These are phyloP conservation scores for Bubo bubo DNA, from an alignment of 2,113 vertebrate genomes.

Conservation along the genomic window DNA sequence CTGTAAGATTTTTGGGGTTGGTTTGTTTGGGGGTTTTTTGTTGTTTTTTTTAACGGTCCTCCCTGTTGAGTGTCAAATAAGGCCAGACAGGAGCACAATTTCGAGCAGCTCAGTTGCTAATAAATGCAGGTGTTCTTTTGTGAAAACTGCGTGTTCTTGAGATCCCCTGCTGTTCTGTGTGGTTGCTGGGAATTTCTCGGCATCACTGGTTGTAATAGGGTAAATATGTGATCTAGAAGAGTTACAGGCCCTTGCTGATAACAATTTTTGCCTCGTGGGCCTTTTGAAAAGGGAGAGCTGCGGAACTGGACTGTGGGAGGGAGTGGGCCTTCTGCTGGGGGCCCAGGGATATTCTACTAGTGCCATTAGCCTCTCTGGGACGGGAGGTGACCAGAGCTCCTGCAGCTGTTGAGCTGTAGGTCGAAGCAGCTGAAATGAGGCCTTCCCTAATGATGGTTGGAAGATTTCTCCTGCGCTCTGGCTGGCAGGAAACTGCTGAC, in stretches of 20 bases:
- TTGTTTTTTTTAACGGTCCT: not conserved
- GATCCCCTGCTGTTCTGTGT: not conserved
- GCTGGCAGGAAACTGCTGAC: not conserved
- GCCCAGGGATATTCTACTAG: not conserved
- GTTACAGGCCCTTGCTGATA: not conserved
- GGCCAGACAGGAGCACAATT: not conserved
- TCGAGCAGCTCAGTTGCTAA: not conserved
- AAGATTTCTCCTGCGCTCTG: not conserved
- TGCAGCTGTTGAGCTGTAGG: not conserved
- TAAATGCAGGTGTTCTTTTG: not conserved
- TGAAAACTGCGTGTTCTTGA: not conserved
- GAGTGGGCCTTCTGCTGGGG: not conserved
- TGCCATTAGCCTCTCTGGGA: not conserved
- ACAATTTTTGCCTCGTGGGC: rapidly evolving
- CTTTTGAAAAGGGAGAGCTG: not conserved
- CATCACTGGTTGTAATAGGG: not conserved
- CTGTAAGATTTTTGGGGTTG: not conserved
- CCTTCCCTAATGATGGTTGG: not conserved
- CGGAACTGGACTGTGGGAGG: not conserved
- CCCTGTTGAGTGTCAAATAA: not conserved
- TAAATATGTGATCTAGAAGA: not conserved
- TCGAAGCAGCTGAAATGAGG: not conserved
- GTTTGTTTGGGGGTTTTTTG: not conserved
- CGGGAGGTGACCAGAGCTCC: not conserved
- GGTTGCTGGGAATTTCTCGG: rapidly evolving